Conservation (phyloP, 64 coral and sea anemone genomes). For the Catalaphyllia jardinei region DNA sequence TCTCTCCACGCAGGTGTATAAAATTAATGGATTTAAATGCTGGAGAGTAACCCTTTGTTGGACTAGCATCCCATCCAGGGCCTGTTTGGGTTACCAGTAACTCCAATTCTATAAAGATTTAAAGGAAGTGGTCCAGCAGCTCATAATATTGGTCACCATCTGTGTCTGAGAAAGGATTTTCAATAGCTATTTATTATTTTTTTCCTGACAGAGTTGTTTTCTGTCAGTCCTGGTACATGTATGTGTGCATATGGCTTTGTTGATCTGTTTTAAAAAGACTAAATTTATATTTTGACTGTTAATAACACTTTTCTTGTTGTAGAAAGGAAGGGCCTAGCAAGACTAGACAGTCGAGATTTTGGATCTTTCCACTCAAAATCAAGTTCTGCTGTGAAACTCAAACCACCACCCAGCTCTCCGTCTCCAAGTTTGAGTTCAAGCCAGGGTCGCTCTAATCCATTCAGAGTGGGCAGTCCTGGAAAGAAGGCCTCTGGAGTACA, state of each 20-base stretch:
- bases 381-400: neutral
- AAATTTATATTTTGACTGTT: neutral
- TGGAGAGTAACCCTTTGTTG: no score
- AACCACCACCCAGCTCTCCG: neutral
- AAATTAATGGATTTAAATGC: no score
- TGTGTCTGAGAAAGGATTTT: no score
- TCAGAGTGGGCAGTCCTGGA: slow-evolving; percentile 68
- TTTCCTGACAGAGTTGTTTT: no score
- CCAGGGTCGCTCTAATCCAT: slow-evolving; percentile 84
- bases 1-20: no score
- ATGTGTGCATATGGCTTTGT: neutral
- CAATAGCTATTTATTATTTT: no score
- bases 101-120: no score
- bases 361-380: neutral
- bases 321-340: slow-evolving; percentile 38
- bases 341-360: slow-evolving; percentile 1
- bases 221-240: no score
- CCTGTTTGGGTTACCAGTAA: no score
- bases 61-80: no score
- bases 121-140: no score
- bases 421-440: slow-evolving; percentile 29
- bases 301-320: neutral
- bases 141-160: no score
- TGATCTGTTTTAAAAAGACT: neutral
- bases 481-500: slow-evolving; percentile 40